These are phyloP conservation scores for Datnioides undecimradiatus DNA, from an alignment of 2,113 vertebrate genomes.

Conservation along the genomic window DNA sequence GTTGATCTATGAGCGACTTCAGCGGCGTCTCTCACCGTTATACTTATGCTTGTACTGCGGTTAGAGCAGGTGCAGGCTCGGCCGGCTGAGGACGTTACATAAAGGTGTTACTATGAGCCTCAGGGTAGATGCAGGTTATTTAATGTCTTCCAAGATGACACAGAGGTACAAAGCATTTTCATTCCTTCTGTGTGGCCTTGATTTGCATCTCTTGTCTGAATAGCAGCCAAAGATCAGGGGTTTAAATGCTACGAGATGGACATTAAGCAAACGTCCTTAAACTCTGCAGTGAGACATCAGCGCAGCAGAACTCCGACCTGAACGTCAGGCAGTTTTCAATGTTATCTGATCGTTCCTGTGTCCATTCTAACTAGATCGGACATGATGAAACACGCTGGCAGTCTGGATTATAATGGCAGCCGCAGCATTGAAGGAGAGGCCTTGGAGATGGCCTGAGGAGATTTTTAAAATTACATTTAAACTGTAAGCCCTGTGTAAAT, in stretches of 20 bases:
- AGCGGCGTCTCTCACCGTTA: background rate
- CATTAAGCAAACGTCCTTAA: background rate
- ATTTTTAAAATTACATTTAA: background rate
- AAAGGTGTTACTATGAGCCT: background rate
- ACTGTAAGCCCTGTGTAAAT: background rate
- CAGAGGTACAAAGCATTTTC: no score
- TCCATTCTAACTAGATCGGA: background rate
- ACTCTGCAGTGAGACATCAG: background rate
- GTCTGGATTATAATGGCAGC: background rate
- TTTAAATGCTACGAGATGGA: background rate
- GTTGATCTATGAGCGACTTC: background rate
- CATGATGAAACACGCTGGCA: constrained; percentile 11
- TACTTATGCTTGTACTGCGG: background rate
- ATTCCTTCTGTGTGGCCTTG: background rate
- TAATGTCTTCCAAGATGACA: background rate
- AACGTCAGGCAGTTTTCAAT: background rate
- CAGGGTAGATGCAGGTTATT: background rate
- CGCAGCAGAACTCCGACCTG: background rate
- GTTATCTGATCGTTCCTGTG: background rate
- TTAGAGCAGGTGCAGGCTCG: background rate
- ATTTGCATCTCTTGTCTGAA: background rate
- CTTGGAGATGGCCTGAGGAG: background rate
- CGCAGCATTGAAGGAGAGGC: constrained; percentile 15
- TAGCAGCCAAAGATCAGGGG: no score
- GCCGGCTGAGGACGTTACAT: background rate